A percentile compares a stretch with the other conserved stretches of the same genome.
phyloP scores from a whole-genome alignment of 2,888 invertebrate genomes.

The Cenopis cana region DNA sequence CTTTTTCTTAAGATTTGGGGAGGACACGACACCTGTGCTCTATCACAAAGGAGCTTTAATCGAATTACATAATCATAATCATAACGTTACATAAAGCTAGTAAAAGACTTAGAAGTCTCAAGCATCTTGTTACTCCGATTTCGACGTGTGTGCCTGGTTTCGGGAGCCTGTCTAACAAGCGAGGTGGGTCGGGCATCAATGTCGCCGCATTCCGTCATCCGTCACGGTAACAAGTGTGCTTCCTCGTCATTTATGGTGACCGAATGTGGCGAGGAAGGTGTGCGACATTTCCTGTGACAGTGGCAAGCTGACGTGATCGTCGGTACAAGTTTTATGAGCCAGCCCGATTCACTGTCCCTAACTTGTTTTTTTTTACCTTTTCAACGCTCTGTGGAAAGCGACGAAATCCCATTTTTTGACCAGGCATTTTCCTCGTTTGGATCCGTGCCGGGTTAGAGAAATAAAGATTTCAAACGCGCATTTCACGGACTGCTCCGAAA shows the following conservation, averaged over 20 bases:
- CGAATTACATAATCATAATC: too few species aligned
- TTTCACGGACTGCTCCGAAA: constrained; percentile 23
- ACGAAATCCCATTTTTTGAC: constrained; percentile 70
- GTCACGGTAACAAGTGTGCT: constrained; percentile 34
- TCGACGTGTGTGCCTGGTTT: not conserved
- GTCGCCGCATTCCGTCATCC: constrained; percentile 27
- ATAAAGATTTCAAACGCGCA: constrained; percentile 62
- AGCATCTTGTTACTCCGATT: constrained; percentile 15
- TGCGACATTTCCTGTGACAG: constrained; percentile 58
- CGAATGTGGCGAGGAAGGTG: constrained; percentile 46
- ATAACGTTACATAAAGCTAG: not conserved
- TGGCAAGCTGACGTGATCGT: constrained; percentile 54
- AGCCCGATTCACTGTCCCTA: constrained; percentile 52
- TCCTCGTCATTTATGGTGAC: constrained; percentile 27
- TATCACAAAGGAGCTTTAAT: not conserved
- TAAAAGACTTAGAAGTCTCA: too few species aligned
- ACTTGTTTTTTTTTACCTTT: constrained; percentile 58
- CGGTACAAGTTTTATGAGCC: constrained; percentile 77
- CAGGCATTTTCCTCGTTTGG: constrained; percentile 69
- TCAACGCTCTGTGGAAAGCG: constrained; percentile 64
- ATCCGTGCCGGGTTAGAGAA: constrained; percentile 62
- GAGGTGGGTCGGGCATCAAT: constrained; percentile 22
- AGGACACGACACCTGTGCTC: not conserved
- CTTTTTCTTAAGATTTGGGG: not conserved
- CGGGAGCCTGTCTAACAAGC: constrained; percentile 1